Percentiles rank a stretch among this genome's conserved stretches.
Conservation (phyloP, 1,140 invertebrate species). For the Zeugodacus cucurbitae region DNA sequence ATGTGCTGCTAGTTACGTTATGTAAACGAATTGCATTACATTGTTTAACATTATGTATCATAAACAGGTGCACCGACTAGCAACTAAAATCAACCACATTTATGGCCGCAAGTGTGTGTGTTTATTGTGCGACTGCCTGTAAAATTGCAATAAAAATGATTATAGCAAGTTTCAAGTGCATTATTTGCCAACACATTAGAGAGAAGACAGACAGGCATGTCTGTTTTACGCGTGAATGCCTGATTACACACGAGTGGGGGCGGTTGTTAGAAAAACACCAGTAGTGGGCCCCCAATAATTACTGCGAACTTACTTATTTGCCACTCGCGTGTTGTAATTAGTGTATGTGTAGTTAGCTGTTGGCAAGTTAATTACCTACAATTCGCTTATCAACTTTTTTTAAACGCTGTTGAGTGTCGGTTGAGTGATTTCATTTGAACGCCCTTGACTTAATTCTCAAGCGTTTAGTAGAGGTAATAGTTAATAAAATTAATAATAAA, state of each 20-base stretch:
- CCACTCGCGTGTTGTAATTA: neutral
- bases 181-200: neutral
- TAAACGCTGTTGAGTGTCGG: neutral
- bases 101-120: neutral
- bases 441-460: neutral
- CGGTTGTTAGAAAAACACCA: neutral
- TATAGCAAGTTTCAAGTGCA: neutral
- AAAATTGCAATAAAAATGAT: neutral
- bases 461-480: too few species aligned
- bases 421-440: neutral
- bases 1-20: neutral
- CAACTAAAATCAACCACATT: neutral
- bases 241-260: neutral
- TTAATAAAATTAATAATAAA: too few species aligned
- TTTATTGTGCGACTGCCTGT: neutral
- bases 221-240: neutral
- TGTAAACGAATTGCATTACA: neutral
- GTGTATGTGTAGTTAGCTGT: neutral
- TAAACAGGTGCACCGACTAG: neutral
- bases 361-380: constrained; percentile 18
- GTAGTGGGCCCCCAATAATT: neutral
- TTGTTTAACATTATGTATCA: neutral
- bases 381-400: constrained; percentile 17
- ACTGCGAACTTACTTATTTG: neutral
- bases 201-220: neutral